Conservation (phyloP, 2,888 invertebrate genomes). For the Sesamia inferens region DNA sequence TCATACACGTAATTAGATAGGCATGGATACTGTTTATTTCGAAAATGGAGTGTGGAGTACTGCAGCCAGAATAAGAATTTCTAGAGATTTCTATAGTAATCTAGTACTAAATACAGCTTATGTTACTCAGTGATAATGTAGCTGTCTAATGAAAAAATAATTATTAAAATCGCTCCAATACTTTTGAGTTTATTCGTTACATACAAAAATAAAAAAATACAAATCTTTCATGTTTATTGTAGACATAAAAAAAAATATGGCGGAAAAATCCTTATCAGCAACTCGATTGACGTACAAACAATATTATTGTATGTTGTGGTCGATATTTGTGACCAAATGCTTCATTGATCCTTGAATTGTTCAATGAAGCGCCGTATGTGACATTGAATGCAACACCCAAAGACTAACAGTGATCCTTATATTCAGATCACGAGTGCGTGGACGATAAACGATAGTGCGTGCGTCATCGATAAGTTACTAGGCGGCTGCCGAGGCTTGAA, state of each 20-base stretch:
- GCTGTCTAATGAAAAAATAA: too few relatives aligned
- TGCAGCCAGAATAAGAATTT: too few relatives aligned
- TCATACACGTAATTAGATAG: conserved; percentile 10
- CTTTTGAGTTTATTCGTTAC: too few relatives aligned
- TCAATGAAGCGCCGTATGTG: conserved; percentile 57
- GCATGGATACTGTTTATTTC: neutral
- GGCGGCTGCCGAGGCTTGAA: conserved; percentile 44
- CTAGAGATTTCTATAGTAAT: too few relatives aligned
- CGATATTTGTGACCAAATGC: conserved; percentile 44
- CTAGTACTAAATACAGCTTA: too few relatives aligned
- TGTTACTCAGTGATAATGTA: too few relatives aligned
- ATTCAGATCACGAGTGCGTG: conserved; percentile 60
- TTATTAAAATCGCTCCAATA: too few relatives aligned
- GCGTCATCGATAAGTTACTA: conserved; percentile 63
- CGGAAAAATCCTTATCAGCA: conserved; percentile 7
- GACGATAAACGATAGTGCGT: conserved; percentile 49
- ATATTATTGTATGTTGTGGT: conserved; percentile 29
- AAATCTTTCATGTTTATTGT: too few relatives aligned
- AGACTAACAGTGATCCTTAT: conserved; percentile 47
- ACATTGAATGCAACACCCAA: conserved; percentile 64
- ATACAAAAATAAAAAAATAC: too few relatives aligned
- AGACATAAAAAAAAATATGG: too few relatives aligned
- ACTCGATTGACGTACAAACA: conserved; percentile 21
- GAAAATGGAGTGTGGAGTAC: too few relatives aligned
- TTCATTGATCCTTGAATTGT: conserved; percentile 59